phyloP scores from a whole-genome alignment of 2,888 invertebrate species.

The Nasonia oneida region DNA sequence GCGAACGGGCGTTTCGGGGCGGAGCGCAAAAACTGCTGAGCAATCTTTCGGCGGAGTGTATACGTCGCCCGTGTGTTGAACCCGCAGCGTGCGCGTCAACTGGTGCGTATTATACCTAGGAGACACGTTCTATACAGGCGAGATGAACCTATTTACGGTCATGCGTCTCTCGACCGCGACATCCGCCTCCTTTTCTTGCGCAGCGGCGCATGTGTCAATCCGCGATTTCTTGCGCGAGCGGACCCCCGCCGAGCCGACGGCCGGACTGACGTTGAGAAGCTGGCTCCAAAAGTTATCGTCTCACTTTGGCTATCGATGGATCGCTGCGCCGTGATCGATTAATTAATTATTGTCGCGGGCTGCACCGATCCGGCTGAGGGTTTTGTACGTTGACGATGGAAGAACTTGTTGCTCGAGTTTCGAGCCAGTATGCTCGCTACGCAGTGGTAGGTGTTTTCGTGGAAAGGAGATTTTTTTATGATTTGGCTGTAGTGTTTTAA shows the following conservation, averaged over 20 bases:
- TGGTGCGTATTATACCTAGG: not conserved
- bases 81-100: not conserved
- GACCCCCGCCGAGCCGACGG: constrained; percentile 62
- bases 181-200: not conserved
- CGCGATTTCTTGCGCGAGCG: constrained; percentile 59
- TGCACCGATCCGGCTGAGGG: not conserved
- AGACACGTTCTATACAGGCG: not conserved
- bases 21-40: constrained; percentile 77
- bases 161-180: not conserved
- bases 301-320: constrained; percentile 25
- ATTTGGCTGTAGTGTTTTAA: not conserved
- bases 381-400: not conserved
- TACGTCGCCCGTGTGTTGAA: not conserved
- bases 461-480: not conserved
- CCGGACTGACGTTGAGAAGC: constrained; percentile 26
- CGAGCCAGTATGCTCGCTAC: not conserved
- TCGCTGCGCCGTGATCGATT: constrained; percentile 48
- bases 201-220: constrained; percentile 66
- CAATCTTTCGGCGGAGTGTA: constrained; percentile 71
- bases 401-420: not conserved
- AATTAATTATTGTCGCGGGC: constrained; percentile 51
- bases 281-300: constrained; percentile 41
- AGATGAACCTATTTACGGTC: constrained; percentile 36
- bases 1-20: constrained; percentile 73
- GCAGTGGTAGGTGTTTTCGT: not conserved